Evolutionary conservation across 2,797 vertebrate genomes (phyloP).

Genomic region (Eulemur mongoz): DNA sequence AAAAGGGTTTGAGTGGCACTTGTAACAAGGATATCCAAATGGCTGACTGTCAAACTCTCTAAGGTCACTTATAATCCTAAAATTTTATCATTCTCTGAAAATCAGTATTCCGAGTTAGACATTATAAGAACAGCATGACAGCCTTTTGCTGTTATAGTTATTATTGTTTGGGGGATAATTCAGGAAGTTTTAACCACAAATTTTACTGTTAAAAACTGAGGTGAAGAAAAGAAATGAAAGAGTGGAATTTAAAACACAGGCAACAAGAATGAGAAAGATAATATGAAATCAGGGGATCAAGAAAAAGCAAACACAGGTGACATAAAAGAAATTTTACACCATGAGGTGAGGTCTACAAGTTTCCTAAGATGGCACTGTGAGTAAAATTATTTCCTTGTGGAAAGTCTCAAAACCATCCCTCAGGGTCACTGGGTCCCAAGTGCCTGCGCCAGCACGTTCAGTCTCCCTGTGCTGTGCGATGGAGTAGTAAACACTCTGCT

Average conservation of each 20-base stretch:
- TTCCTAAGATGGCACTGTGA: neutral
- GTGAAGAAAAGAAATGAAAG: neutral
- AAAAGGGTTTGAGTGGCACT: neutral
- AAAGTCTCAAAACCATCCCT: slow-evolving; percentile 14
- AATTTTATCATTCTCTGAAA: neutral
- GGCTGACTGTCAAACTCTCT: neutral
- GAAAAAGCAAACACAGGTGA: neutral
- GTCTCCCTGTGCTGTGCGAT: neutral
- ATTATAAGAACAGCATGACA: neutral
- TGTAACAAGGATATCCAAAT: neutral
- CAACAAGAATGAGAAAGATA: neutral
- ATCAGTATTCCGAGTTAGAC: neutral
- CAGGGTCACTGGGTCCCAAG: neutral
- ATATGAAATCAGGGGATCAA: neutral
- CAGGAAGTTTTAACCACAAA: neutral
- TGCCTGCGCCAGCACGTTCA: neutral
- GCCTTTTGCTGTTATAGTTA: neutral
- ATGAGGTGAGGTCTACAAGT: neutral
- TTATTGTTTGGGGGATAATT: neutral
- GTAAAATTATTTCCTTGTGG: neutral
- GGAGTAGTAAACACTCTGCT: neutral
- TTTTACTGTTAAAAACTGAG: slow-evolving; percentile 24
- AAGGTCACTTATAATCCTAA: neutral
- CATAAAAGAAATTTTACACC: neutral
- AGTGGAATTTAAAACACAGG: neutral